These are phyloP conservation scores for Ferrisia virgata DNA, from an alignment of 2,888 invertebrate species.

Conservation along the genomic window DNA sequence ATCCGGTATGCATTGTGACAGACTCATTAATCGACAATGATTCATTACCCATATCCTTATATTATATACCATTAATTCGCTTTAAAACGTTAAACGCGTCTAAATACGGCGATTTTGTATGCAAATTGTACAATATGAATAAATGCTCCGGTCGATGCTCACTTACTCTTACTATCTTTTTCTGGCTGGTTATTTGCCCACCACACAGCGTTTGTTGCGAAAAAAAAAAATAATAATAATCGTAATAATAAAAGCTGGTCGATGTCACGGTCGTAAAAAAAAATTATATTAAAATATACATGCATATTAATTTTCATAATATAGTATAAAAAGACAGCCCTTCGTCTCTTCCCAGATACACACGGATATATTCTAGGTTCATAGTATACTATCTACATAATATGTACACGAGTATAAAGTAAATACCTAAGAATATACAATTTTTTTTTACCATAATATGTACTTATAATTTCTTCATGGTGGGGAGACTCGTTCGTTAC, in stretches of 20 bases:
- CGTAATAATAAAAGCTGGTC: too few species aligned
- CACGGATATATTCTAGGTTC: too few species aligned
- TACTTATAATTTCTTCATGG: neutral
- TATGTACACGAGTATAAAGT: neutral
- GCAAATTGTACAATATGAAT: slow-evolving; percentile 10
- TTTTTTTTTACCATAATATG: neutral
- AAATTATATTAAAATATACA: too few species aligned
- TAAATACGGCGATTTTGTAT: neutral
- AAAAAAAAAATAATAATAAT: too few species aligned
- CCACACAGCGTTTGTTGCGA: neutral
- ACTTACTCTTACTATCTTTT: neutral
- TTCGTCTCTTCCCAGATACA: too few species aligned
- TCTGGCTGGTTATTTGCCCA: neutral
- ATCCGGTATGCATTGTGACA: slow-evolving; percentile 2
- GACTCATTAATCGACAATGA: slow-evolving; percentile 8
- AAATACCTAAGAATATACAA: neutral
- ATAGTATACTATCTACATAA: too few species aligned
- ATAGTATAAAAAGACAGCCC: too few species aligned
- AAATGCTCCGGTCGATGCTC: neutral
- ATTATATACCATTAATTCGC: slow-evolving; percentile 1
- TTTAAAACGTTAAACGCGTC: neutral
- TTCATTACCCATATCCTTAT: slow-evolving; percentile 13
- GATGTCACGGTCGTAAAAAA: too few species aligned
- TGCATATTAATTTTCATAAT: too few species aligned
- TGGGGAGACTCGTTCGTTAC: neutral